Conservation (phyloP, 2,797 vertebrate species). For the Rhynchonycteris naso region DNA sequence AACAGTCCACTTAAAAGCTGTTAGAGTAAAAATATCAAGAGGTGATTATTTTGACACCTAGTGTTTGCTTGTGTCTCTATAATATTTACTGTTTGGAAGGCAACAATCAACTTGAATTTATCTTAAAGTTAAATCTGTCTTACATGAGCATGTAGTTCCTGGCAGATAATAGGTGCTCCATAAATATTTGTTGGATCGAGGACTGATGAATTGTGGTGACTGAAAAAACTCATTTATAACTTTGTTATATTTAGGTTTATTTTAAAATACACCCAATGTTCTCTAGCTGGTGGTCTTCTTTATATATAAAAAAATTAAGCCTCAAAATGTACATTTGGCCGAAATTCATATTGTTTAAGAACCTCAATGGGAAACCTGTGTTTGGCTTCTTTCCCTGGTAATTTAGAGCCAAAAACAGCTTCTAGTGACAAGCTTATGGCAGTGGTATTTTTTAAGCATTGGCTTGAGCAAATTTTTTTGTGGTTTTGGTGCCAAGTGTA, state of each 20-base stretch:
- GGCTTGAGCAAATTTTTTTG: constrained; percentile 12
- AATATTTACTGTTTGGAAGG: constrained; percentile 26
- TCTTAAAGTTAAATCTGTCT: constrained; percentile 49
- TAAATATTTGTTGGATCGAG: constrained; percentile 45
- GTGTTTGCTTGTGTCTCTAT: constrained; percentile 24
- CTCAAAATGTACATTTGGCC: constrained; percentile 45
- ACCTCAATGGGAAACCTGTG: constrained; percentile 36
- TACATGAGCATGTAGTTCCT: neutral
- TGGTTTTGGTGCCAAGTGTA: constrained; percentile 54
- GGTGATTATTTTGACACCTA: constrained; percentile 48
- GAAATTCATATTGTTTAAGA: constrained; percentile 37
- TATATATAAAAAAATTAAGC: neutral
- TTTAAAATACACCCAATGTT: constrained; percentile 55
- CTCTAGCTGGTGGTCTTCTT: neutral
- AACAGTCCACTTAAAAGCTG: constrained; percentile 1
- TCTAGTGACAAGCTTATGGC: constrained; percentile 13
- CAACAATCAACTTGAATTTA: constrained; percentile 22
- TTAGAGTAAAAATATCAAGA: constrained; percentile 22
- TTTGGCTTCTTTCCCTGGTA: constrained; percentile 31
- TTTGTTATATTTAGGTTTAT: constrained; percentile 48
- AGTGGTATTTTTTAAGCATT: neutral
- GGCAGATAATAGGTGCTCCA: constrained; percentile 16
- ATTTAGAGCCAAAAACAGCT: neutral
- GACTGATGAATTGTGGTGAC: neutral
- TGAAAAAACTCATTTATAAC: constrained; percentile 53